phyloP scores from a whole-genome alignment of 2,797 vertebrate genomes.

The Luscinia megarhynchos region DNA sequence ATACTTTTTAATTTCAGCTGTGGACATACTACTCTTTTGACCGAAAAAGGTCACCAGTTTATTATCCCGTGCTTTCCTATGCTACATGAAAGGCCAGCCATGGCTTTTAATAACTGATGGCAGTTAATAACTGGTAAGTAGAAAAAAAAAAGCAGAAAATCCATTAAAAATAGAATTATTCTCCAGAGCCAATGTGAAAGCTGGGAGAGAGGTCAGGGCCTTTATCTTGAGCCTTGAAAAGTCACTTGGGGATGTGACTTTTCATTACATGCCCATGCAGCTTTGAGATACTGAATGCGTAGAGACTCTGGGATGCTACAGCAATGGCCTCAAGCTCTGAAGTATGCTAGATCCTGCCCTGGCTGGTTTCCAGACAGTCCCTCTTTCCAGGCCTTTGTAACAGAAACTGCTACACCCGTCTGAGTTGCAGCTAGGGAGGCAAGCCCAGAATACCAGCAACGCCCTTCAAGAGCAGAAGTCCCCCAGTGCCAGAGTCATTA shows the following conservation, averaged over 20 bases:
- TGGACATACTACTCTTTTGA: neutral
- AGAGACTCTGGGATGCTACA: neutral
- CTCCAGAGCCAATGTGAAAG: neutral
- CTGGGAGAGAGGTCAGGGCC: neutral
- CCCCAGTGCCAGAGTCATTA: neutral
- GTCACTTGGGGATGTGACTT: neutral
- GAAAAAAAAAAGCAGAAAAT: neutral
- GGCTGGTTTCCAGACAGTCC: constrained; percentile 2
- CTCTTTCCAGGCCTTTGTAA: constrained; percentile 25
- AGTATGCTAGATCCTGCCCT: neutral
- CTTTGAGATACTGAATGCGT: accelerated
- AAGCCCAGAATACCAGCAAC: constrained; percentile 10
- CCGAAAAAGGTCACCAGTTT: neutral
- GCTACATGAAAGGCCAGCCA: neutral
- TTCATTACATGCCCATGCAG: neutral
- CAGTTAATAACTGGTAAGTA: neutral
- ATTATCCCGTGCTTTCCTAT: neutral
- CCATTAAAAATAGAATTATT: neutral
- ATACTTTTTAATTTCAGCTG: neutral
- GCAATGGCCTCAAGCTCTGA: neutral
- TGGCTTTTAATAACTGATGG: neutral
- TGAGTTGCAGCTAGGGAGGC: constrained; percentile 3
- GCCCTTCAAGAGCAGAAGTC: neutral
- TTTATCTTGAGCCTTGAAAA: neutral
- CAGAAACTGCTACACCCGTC: constrained; percentile 53